Evolutionary conservation across 2,888 invertebrate species (phyloP).

Genomic region (Oasisia sp.): DNA sequence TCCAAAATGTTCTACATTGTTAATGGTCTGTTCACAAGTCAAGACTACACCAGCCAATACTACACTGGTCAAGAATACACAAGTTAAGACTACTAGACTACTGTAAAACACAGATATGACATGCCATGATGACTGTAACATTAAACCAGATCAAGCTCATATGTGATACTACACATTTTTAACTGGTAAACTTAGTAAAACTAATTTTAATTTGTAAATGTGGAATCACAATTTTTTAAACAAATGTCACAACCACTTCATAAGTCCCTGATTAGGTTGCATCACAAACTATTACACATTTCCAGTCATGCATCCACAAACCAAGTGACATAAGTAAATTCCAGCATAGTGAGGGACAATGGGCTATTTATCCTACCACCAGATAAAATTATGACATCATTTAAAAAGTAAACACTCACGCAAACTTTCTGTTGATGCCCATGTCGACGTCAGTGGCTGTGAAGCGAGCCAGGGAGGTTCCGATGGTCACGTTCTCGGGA

Average conservation of each 20-base stretch:
- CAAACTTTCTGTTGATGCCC: slow-evolving; percentile 41
- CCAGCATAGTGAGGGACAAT: not conserved
- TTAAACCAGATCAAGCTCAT: not conserved
- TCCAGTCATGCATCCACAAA: not conserved
- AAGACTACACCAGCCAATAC: too few species aligned
- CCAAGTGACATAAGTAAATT: not conserved
- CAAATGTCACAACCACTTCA: not conserved
- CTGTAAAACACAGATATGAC: not conserved
- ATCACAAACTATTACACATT: not conserved
- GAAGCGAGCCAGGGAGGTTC: slow-evolving; percentile 90
- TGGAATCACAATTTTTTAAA: not conserved
- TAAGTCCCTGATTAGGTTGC: not conserved
- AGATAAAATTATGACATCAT: not conserved
- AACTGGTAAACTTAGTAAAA: not conserved
- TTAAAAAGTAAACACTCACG: slow-evolving; percentile 31
- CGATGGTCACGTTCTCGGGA: slow-evolving; percentile 87
- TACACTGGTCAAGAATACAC: too few species aligned
- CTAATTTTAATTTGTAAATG: not conserved
- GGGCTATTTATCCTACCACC: not conserved
- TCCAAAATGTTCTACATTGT: not conserved
- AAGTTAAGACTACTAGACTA: not conserved
- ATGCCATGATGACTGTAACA: not conserved
- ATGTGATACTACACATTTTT: not conserved
- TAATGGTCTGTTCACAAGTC: not conserved
- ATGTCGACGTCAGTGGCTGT: slow-evolving; percentile 94